Conservation (phyloP, 2,797 vertebrate species). For the Poliocrania exsul region DNA sequence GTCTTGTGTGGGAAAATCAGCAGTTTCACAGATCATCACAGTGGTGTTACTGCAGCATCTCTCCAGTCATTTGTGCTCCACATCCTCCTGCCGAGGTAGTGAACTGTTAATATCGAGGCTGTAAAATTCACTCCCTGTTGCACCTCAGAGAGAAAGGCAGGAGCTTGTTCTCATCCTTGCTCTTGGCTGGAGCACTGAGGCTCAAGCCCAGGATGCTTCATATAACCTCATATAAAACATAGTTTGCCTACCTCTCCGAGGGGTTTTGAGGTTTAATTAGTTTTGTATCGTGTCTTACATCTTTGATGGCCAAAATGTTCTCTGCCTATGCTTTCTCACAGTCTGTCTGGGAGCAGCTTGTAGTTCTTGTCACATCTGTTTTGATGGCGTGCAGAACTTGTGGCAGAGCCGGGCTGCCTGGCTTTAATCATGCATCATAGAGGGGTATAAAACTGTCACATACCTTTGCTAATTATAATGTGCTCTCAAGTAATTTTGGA, state of each 20-base stretch:
- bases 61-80: neutral
- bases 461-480: constrained; percentile 73
- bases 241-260: neutral
- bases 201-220: neutral
- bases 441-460: constrained; percentile 67
- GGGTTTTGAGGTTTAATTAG: neutral
- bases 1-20: accelerated
- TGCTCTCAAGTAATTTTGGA: constrained; percentile 65
- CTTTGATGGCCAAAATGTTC: constrained; percentile 31
- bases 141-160: neutral
- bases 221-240: neutral
- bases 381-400: constrained; percentile 43
- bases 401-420: constrained; percentile 35
- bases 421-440: constrained; percentile 64
- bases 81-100: neutral
- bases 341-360: constrained; percentile 18
- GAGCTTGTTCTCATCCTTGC: neutral
- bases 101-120: neutral
- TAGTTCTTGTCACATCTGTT: constrained; percentile 59
- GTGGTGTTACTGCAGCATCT: neutral
- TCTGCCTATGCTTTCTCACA: constrained; percentile 43
- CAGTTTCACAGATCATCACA: neutral
- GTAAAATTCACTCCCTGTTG: neutral
- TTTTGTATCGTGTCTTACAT: neutral
- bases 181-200: neutral